phyloP scores from a whole-genome alignment of 1,140 invertebrate genomes.

The Papilio polyxenes region DNA sequence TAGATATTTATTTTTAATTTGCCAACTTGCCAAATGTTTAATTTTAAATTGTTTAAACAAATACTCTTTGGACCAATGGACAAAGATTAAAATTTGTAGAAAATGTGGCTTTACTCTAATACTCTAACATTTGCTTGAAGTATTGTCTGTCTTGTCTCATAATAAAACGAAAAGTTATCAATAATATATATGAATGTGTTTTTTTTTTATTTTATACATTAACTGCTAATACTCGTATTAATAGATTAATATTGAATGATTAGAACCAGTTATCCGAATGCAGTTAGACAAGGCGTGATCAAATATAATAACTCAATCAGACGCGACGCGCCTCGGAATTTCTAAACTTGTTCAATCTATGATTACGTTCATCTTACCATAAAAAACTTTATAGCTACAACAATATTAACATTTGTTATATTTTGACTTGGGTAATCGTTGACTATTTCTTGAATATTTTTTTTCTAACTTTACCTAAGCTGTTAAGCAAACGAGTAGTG shows the following conservation, averaged over 20 bases:
- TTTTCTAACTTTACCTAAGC: too few relatives aligned
- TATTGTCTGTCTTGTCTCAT: too few relatives aligned
- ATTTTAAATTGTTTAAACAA: neutral
- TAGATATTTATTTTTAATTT: conserved; percentile 37
- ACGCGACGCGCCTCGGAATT: conserved; percentile 10
- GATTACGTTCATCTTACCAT: neutral
- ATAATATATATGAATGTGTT: too few relatives aligned
- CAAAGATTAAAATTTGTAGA: neutral
- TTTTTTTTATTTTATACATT: too few relatives aligned
- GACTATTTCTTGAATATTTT: too few relatives aligned
- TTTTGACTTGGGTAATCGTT: too few relatives aligned
- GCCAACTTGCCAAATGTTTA: conserved; percentile 21
- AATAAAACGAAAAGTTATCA: too few relatives aligned
- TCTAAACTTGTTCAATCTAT: neutral
- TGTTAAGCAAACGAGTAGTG: too few relatives aligned
- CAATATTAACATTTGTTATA: neutral
- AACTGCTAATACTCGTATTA: neutral
- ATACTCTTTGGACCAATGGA: neutral
- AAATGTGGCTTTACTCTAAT: neutral
- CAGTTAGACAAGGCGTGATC: conserved; percentile 26
- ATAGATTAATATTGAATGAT: neutral
- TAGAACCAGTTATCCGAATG: neutral
- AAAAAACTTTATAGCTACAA: neutral
- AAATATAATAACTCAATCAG: conserved; percentile 24
- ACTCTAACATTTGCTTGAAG: too few relatives aligned